Evolutionary conservation across 2,113 vertebrate species (phyloP).

Genomic region (Tricholaema leucomelas): DNA sequence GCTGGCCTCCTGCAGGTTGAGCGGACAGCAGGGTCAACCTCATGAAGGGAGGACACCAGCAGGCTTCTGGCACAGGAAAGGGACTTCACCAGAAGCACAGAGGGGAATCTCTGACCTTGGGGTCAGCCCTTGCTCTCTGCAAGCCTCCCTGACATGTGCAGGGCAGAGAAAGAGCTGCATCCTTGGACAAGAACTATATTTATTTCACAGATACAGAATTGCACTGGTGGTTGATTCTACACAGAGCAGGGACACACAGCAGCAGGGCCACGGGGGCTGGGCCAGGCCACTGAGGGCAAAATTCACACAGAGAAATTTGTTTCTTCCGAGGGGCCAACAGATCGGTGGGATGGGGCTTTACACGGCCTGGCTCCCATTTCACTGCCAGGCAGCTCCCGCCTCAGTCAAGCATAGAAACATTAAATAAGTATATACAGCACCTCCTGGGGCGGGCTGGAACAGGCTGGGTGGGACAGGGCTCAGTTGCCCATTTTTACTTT

Average conservation of each 20-base stretch:
- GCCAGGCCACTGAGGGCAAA: not conserved
- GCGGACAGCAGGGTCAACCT: not conserved
- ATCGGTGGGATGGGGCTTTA: not conserved
- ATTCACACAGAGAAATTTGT: constrained; percentile 56
- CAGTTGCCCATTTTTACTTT: constrained; percentile 99
- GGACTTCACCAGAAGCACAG: not conserved
- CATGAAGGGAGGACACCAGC: not conserved
- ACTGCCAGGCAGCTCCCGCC: not conserved
- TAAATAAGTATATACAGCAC: constrained; percentile 81
- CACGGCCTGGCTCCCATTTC: not conserved
- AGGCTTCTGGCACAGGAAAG: not conserved
- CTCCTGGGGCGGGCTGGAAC: constrained; percentile 47
- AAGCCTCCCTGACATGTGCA: fast-evolving
- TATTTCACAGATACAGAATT: constrained; percentile 78
- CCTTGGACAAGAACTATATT: constrained; percentile 68
- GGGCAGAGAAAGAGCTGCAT: not conserved
- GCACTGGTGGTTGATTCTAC: constrained; percentile 56
- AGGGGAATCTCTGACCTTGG: not conserved
- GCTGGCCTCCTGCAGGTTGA: not conserved
- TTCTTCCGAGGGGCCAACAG: not conserved
- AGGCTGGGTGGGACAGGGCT: constrained; percentile 2
- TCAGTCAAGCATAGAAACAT: constrained; percentile 65
- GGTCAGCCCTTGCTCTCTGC: not conserved
- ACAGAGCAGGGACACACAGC: constrained; percentile 10
- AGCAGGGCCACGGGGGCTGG: not conserved